phyloP scores from a whole-genome alignment of 2,113 vertebrate species.

The Seriola rivoliana region DNA sequence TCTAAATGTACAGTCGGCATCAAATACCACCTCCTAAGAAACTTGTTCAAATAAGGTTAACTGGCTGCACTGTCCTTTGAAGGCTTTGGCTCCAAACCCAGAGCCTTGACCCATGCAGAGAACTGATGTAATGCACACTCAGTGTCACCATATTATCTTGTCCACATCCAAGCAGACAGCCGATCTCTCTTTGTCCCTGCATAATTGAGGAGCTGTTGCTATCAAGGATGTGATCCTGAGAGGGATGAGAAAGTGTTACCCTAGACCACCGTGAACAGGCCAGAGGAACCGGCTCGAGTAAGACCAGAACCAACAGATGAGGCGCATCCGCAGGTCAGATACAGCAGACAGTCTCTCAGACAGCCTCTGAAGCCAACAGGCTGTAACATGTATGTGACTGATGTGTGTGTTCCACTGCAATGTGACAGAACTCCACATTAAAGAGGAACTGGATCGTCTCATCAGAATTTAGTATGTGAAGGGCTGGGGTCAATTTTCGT shows the following conservation, averaged over 20 bases:
- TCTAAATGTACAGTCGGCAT: neutral
- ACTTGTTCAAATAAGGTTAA: conserved; percentile 49
- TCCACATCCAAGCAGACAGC: conserved; percentile 69
- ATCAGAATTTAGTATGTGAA: conserved; percentile 1
- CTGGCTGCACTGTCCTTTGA: conserved; percentile 21
- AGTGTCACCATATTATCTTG: conserved; percentile 72
- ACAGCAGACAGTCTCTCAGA: conserved; percentile 3
- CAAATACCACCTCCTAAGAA: conserved; percentile 23
- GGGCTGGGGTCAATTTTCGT: conserved; percentile 39
- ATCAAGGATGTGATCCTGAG: conserved; percentile 72
- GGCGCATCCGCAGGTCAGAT: conserved; percentile 31
- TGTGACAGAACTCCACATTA: conserved; percentile 31
- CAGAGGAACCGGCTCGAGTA: conserved; percentile 46
- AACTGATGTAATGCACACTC: conserved; percentile 61
- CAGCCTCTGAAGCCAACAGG: conserved; percentile 11
- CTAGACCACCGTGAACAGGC: conserved; percentile 54
- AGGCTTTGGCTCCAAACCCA: conserved; percentile 51
- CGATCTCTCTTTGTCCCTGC: conserved; percentile 76
- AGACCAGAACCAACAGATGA: conserved; percentile 20
- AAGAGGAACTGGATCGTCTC: conserved; percentile 36
- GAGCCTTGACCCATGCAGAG: conserved; percentile 51
- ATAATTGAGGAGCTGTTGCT: conserved; percentile 81
- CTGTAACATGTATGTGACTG: conserved; percentile 40
- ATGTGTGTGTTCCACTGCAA: conserved; percentile 24
- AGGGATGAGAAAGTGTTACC: conserved; percentile 78